Evolutionary conservation across 2,888 invertebrate species (phyloP), one percentile per base, ranked within the genome.

Genomic region (Nemapogon koenigi): DNA sequence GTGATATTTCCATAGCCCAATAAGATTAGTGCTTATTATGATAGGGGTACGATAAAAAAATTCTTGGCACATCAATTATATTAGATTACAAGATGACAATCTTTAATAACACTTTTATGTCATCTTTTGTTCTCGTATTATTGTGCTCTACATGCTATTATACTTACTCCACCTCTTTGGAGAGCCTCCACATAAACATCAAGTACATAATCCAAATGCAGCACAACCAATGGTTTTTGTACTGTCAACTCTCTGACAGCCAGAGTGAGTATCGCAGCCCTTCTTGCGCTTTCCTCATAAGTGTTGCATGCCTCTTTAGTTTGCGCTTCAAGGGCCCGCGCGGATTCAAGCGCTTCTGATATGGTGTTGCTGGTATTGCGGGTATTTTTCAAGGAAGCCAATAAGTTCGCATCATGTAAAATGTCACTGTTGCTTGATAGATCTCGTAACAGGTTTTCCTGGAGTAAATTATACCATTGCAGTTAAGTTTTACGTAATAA

Each of bases 331-430:
- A 72, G 59, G 1, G 51, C 57, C 0, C 57, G 61, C 10, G 82
- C 82, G n/a, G 66, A 63, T 15, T 62, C 58, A 4, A 83, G 56
- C 2, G 83, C 78, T 3, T 54, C 52, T 0, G 64, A 55, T 11
- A 81, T 81, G 11, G 81, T 81, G 10, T 57, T 61, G 29, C 79
- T 70, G 1, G 81, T 78, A 2, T 67, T 63, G 10, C 83, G 81
- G 0, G 82, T 82, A 13, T 70, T 65, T 41, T 80, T 72, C 19
- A 83, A 51, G 0, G 82, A 81, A 0, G 71, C 68, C 1, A 82
- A 56, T 0, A 83, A 60, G 14, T 62, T 63, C 11, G 63, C 60
- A 46, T 80, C 79, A 55, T 76, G 67, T 1, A 80, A 50, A 6
- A 80, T 75, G 43, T 80, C 70, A 22, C 53, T 52, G 45, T 69